phyloP scores from a whole-genome alignment of 2,888 invertebrate species.

The Platynereis dumerilii region DNA sequence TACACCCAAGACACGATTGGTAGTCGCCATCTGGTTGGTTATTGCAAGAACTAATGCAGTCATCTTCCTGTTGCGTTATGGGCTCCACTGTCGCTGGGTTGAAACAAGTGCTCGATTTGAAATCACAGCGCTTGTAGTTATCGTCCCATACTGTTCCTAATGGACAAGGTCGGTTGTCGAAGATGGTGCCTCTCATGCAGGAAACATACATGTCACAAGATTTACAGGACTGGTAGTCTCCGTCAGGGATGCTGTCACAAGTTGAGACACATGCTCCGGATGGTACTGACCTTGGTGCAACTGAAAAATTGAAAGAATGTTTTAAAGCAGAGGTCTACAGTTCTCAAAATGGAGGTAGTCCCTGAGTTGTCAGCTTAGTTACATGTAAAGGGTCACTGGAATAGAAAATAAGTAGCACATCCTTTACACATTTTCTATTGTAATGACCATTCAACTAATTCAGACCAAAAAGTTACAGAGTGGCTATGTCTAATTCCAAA shows the following conservation, averaged over 20 bases:
- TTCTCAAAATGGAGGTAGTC: no score
- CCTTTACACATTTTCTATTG: no score
- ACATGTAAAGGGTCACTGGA: no score
- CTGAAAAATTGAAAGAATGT: no score
- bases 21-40: not conserved
- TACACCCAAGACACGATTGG: slow-evolving; percentile 1
- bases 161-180: slow-evolving; percentile 18
- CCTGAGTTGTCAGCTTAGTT: no score
- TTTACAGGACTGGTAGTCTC: slow-evolving; percentile 1
- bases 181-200: not conserved
- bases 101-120: slow-evolving; percentile 9
- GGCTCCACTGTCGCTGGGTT: no score
- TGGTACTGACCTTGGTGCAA: no score
- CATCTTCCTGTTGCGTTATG: not conserved
- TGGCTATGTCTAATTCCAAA: no score
- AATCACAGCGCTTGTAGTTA: slow-evolving; percentile 16
- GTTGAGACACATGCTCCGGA: not conserved
- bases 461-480: no score
- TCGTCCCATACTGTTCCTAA: slow-evolving; percentile 16
- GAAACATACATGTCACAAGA: not conserved
- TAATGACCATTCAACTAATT: no score
- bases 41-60: not conserved
- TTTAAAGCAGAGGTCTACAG: no score
- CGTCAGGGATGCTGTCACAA: not conserved
- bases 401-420: no score